Evolutionary conservation across 2,888 invertebrate species (phyloP), one percentile per base, ranked within the genome.

Genomic region (Acrocera orbiculus): DNA sequence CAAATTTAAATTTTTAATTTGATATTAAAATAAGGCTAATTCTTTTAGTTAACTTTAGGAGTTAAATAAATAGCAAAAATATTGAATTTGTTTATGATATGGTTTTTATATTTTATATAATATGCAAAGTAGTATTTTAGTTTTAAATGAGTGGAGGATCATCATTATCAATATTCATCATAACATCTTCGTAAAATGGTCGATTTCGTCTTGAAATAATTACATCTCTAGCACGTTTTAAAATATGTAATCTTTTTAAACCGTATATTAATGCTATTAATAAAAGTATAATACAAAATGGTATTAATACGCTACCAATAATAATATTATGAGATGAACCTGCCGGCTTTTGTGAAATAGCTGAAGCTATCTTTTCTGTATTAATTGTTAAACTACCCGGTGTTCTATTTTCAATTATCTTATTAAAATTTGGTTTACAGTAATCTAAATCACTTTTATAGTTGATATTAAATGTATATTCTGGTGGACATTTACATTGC

Each of bases 121-220:
- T n/a, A n/a, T n/a, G n/a, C n/a, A n/a, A n/a, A n/a, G 19, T 6
- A 22, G 10, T 22, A 22, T 22, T 22, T 8, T 8, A 7, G 8
- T 10, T 10, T 46, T 47, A 47, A 40, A 46, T 46, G 26, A 47
- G 41, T 39, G 46, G 45, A 26, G 47, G 47, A 38, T 47, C 47
- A 30, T 47, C 47, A 11, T 44, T 43, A 35, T 47, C 47, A 37
- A 46, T 46, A 13, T 42, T 44, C 47, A 47, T 46, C 45, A 47
- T 46, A 19, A 47, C 47, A 40, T 47, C 47, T 28, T 46, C 46
- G 39, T 47, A 47, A 19, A 46, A 42, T 16, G 46, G 46, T 24
- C 45, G 41, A 41, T 43, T 45, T n/a, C 46, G 43, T 17, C 46
- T 40, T 14, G 46, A 36, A 9, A 40, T 39, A 24, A 45, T 42